A percentile compares a stretch with the other conserved stretches of the same genome.
Evolutionary conservation across 35 echinoderm and acorn worm species (phyloP).

Genomic region (Lytechinus variegatus): DNA sequence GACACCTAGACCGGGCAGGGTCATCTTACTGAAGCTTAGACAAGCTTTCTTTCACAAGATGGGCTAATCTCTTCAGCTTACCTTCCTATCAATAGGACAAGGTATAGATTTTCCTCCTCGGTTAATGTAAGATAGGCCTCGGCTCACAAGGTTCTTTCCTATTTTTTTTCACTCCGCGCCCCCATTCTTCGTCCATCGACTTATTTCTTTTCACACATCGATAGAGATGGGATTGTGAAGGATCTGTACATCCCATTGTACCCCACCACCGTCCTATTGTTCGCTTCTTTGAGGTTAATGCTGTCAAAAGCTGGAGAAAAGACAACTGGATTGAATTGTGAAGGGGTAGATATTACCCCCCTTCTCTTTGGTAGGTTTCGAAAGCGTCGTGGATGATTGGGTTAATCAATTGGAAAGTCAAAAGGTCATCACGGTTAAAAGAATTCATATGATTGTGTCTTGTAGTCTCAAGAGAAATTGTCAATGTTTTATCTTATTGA

Average conservation of each 20-base stretch:
- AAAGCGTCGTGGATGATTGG: not conserved
- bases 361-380: not conserved
- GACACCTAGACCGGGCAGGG: slow-evolving; percentile 40
- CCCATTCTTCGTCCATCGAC: not conserved
- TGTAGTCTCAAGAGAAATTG: not conserved
- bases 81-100: not conserved
- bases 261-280: not conserved
- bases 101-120: slow-evolving; percentile 26
- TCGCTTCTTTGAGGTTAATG: not conserved
- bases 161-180: slow-evolving; percentile 3
- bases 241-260: not conserved
- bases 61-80: slow-evolving; percentile 13
- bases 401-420: not conserved
- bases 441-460: not conserved
- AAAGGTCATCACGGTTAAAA: not conserved
- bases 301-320: not conserved
- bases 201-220: slow-evolving; percentile 26
- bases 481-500: too few species aligned
- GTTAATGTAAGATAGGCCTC: not conserved
- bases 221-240: not conserved
- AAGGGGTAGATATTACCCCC: not conserved
- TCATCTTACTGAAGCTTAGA: not conserved
- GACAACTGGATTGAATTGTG: not conserved
- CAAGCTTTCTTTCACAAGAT: slow-evolving; percentile 23
- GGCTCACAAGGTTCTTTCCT: not conserved